A percentile compares a stretch with the other conserved stretches of the same genome.
These are phyloP conservation scores for Ptilonorhynchus violaceus DNA, from an alignment of 2,113 vertebrate genomes.

Conservation along the genomic window DNA sequence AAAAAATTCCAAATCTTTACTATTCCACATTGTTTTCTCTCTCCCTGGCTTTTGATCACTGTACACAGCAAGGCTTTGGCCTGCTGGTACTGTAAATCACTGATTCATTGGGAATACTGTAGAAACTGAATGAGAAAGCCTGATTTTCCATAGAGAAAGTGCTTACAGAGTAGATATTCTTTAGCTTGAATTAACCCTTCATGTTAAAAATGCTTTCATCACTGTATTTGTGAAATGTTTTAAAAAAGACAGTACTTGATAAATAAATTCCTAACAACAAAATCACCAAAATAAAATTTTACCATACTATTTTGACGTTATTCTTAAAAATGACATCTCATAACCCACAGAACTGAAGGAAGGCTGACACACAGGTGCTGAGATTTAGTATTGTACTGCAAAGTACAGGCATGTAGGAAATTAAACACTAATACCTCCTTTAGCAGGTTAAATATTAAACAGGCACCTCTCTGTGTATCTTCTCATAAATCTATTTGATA, in stretches of 20 bases:
- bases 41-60: background rate
- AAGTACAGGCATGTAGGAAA: background rate
- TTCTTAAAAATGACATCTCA: background rate
- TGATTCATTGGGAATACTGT: background rate
- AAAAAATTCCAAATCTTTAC: background rate
- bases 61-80: background rate
- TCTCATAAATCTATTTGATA: background rate
- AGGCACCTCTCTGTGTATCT: background rate
- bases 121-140: background rate
- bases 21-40: background rate
- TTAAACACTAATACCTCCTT: background rate
- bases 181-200: background rate
- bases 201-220: background rate
- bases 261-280: background rate
- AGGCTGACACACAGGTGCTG: background rate
- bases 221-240: background rate
- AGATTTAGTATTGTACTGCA: background rate
- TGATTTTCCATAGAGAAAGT: background rate
- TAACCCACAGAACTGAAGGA: background rate
- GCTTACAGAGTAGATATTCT: background rate
- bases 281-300: background rate
- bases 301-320: background rate
- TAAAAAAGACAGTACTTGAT: background rate
- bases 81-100: background rate
- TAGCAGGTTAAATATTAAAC: background rate